Base-by-base conservation (phyloP, 92 coral and sea anemone genomes). In the Bergia sp. region DNA sequence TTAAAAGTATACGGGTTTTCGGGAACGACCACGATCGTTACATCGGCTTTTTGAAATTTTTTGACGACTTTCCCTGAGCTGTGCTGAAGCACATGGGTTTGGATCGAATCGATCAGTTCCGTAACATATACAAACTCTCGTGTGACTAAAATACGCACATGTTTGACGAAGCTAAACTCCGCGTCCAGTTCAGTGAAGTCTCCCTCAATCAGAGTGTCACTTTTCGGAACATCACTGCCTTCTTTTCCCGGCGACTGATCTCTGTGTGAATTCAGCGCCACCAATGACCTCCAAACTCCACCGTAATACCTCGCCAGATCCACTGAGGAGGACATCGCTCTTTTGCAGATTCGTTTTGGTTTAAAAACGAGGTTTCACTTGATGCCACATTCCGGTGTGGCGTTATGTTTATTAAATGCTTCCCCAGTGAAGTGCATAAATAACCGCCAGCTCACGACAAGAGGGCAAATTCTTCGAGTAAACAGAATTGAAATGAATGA, bases 1-100 rank as follows among this genome's bases (percentile, higher is more conserved):
- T 93, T 97, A 85, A 97, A 91, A 73, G 99, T 95, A 84, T 91
- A 95, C 73, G 92, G 92, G 77, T 96, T 94, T 78, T 94, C 94
- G 79, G 93, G 89, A 39, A 92, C 79, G 21, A 97, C 79, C 83
- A 87, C 93, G 61, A 94, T 90, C 77, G 80, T 86, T 53, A 95
- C 93, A 65, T 95, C 94, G 20, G 95, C 87, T 79, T 98, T 98
- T 23, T 81, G 92, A 86, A 84, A 92, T 85, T 93, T 94, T 45
- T 85, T 88, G 38, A 96, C 92, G 15, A 73, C 88, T 86, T 94
- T 92, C 38, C 93, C 91, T 0, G 98, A 93, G 65, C 93, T 95
- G 91, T 92, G 92, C 93, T 95, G 98, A 73, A 95, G 92, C 69
- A 95, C 93, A 90, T 90, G 89, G 43, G 96, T 89, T 55, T 86